Evolutionary conservation across 2,113 vertebrate species (phyloP), one percentile per base, ranked within the genome.

Genomic region (Chrysemys picta): DNA sequence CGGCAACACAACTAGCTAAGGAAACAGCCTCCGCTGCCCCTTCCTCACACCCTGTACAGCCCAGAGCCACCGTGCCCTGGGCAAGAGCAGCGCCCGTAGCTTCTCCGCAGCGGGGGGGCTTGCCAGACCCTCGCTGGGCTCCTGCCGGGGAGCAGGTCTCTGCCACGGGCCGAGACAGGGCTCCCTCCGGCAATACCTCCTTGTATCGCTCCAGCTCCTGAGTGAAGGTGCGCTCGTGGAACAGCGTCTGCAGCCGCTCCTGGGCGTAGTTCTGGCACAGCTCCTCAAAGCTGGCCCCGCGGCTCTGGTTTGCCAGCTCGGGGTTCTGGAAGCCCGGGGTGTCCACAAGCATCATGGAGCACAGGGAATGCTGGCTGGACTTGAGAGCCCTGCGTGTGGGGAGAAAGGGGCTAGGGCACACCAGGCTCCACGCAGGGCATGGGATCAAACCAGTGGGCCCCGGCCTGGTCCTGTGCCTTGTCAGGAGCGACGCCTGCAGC

Each of bases 221-320:
- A 52, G 99, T 97, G 3, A 99, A 99, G 52, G 99, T 99, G 82
- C 99, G 98, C 89, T 99, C 99, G 1, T 99, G 99, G 97, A 99
- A 99, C 24, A 99, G 98, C 2, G 98, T 98, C 98, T 99, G 99
- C 94, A 99, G 98, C 80, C 99, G 98, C 96, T 99, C 99, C 98
- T 99, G 99, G 52, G 99, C 97, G 1, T 99, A 99, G 98, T 99
- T 99, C 95, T 99, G 99, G 97, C 99, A 99, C 54, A 99, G 99
- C 96, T 99, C 99, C 96, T 99, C 99, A 1, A 99, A 99, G 52
- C 99, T 99, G 97, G 99, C 99, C 1, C 99, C 99, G 0, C 99
- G 98, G 80, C 98, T 98, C 6, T 98, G 98, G 56, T 99, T 99
- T 0, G 98, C 98, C 94, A 98, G 97, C 75, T 99, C 98, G 0